phyloP scores from a whole-genome alignment of 2,113 vertebrate genomes.

The Thinocorus orbignyianus region DNA sequence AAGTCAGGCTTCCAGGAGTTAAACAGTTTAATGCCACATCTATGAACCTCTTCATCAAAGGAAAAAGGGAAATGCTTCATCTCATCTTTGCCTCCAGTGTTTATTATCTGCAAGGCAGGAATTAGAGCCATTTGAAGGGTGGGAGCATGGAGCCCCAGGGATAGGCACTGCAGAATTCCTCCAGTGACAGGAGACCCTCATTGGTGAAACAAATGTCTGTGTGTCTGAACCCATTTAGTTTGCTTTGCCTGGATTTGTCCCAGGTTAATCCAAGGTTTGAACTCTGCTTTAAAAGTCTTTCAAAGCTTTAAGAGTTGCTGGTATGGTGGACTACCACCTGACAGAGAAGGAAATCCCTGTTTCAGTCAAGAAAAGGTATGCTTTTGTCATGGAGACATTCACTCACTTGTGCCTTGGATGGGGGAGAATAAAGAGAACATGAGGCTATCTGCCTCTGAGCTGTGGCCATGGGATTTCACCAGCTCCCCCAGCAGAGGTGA shows the following conservation, averaged over 20 bases:
- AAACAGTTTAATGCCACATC: background rate
- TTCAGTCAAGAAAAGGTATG: background rate
- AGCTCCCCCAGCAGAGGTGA: rapidly evolving
- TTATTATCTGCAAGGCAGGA: background rate
- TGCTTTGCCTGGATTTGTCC: background rate
- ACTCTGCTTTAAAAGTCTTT: background rate
- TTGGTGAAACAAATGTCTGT: background rate
- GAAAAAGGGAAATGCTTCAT: background rate
- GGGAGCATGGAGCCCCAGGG: rapidly evolving
- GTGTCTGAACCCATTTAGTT: background rate
- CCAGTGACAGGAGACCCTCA: background rate
- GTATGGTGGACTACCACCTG: background rate
- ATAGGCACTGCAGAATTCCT: background rate
- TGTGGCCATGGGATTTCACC: rapidly evolving
- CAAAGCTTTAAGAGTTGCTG: background rate
- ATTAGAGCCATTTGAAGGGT: background rate
- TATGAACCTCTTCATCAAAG: background rate
- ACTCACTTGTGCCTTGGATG: background rate
- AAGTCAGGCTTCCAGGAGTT: background rate
- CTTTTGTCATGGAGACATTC: background rate
- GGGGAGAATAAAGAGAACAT: background rate
- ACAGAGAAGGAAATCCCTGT: background rate
- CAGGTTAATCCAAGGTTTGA: background rate
- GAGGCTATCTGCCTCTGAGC: background rate
- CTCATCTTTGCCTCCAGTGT: background rate